Conservation (phyloP, 2,797 vertebrate genomes). For the Agapornis canus region DNA sequence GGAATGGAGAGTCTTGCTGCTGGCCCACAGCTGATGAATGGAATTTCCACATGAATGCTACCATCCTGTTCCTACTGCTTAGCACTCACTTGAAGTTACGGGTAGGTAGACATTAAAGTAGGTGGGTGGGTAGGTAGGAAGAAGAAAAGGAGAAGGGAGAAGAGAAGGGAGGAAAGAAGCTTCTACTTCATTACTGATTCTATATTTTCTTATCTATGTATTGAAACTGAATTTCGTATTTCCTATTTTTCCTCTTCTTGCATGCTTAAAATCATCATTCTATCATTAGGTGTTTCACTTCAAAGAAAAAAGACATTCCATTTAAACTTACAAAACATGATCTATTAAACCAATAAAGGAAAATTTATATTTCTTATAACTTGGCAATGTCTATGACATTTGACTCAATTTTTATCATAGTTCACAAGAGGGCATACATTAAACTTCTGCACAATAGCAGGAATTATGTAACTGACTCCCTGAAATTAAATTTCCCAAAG, state of each 20-base stretch:
- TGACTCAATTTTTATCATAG: slow-evolving; percentile 46
- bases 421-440: slow-evolving; percentile 36
- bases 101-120: neutral
- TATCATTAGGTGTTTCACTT: neutral
- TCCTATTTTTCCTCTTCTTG: neutral
- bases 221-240: neutral
- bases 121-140: too few relatives aligned
- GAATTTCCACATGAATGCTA: neutral
- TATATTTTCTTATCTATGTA: neutral
- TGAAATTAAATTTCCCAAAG: slow-evolving; percentile 48
- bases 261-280: neutral
- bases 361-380: slow-evolving; percentile 29
- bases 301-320: slow-evolving; percentile 10
- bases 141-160: neutral
- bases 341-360: slow-evolving; percentile 1
- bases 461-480: slow-evolving; percentile 18
- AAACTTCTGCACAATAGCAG: slow-evolving; percentile 24
- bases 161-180: neutral
- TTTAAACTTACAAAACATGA: neutral
- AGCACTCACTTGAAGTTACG: neutral
- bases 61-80: neutral
- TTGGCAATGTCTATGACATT: neutral
- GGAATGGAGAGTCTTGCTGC: neutral
- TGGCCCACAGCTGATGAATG: neutral
- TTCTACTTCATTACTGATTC: neutral